A percentile compares a stretch with the other conserved stretches of the same genome.
Conservation (phyloP, 2,797 vertebrate genomes). For the Prunella strophiata region DNA sequence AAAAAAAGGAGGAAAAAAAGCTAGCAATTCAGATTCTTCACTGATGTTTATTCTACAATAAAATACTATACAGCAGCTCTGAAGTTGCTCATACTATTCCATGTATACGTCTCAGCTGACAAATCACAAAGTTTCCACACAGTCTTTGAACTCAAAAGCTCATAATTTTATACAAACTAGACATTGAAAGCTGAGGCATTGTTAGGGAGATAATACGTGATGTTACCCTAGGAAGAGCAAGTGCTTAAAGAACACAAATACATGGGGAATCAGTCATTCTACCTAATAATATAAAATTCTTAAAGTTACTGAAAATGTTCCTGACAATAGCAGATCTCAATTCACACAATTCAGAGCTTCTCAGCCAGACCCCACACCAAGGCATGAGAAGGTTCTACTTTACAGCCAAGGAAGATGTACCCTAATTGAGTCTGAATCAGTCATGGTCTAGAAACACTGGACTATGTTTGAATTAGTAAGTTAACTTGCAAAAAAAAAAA, state of each 20-base stretch:
- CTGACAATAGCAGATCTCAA: neutral
- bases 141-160: conserved; percentile 38
- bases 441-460: neutral
- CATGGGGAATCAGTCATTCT: neutral
- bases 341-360: neutral
- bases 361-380: neutral
- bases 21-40: neutral
- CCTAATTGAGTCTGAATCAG: neutral
- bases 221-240: neutral
- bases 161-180: conserved; percentile 27
- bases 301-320: neutral
- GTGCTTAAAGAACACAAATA: neutral
- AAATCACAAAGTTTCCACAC: conserved; percentile 7
- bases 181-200: conserved; percentile 1
- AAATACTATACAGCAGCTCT: neutral
- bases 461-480: neutral
- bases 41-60: neutral
- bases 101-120: neutral
- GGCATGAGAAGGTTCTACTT: neutral
- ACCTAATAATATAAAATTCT: neutral
- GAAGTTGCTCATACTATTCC: neutral
- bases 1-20: neutral
- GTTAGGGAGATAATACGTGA: conserved; percentile 2
- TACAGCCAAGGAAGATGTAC: neutral
- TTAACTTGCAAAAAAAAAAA: neutral